These are phyloP conservation scores for Patella depressa DNA, from an alignment of 2,888 invertebrate species.

Conservation along the genomic window DNA sequence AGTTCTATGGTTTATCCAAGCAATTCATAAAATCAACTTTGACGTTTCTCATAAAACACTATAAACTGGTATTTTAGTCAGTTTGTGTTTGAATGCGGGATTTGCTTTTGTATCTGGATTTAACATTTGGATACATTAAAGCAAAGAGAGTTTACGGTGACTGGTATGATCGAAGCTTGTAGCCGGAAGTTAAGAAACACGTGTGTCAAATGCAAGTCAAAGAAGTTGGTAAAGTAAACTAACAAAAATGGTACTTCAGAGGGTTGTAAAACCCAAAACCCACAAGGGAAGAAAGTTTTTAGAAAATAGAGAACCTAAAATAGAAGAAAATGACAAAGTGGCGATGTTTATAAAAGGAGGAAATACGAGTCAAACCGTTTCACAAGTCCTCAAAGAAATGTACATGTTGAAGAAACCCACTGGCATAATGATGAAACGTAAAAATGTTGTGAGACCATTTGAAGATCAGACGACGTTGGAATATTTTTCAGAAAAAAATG, in stretches of 20 bases:
- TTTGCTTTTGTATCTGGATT: no score
- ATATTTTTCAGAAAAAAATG: conserved; percentile 80
- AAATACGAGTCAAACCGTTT: conserved; percentile 78
- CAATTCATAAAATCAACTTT: no score
- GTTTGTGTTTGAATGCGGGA: no score
- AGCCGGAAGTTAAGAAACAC: no score
- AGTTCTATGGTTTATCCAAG: no score
- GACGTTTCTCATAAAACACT: no score
- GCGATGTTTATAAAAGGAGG: conserved; percentile 88
- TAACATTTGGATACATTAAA: no score
- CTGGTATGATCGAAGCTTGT: no score
- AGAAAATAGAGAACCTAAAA: conserved; percentile 85
- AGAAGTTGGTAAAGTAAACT: no score
- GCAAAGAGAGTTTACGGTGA: no score
- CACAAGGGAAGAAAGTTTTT: conserved; percentile 89
- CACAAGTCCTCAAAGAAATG: conserved; percentile 85
- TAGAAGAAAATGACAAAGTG: conserved; percentile 89
- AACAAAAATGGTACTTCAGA: not conserved
- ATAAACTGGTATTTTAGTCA: no score
- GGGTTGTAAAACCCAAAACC: conserved; percentile 82
- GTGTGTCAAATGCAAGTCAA: no score
- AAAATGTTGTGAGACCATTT: conserved; percentile 92
- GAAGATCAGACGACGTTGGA: conserved; percentile 87
- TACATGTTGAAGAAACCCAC: conserved; percentile 89
- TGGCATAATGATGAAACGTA: conserved; percentile 78